Percentiles rank a stretch among this genome's conserved stretches.
Conservation (phyloP, 2,888 invertebrate genomes). For the Clusia tigrina region DNA sequence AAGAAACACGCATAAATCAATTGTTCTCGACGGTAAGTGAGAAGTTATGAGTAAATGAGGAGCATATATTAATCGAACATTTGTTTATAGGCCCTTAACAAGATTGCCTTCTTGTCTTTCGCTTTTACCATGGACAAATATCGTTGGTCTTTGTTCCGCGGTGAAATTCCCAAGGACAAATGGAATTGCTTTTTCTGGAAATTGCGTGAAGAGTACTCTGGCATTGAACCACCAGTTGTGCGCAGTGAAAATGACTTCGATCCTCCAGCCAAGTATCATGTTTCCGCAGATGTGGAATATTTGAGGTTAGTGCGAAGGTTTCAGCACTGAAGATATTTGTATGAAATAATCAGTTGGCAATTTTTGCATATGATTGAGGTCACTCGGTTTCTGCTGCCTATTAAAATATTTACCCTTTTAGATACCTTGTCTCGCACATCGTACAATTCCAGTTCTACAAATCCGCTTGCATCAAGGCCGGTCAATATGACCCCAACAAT, state of each 20-base stretch:
- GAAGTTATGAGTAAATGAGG: conserved; percentile 67
- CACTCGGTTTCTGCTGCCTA: too few relatives aligned
- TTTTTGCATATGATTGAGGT: too few relatives aligned
- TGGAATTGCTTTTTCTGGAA: conserved; percentile 92
- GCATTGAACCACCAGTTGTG: conserved; percentile 84
- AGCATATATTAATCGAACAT: conserved; percentile 16
- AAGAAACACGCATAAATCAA: conserved; percentile 78
- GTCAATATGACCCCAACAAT: conserved; percentile 77
- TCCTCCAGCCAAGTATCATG: conserved; percentile 91
- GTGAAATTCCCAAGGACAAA: conserved; percentile 75
- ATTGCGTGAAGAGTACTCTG: conserved; percentile 82
- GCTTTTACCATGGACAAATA: conserved; percentile 85
- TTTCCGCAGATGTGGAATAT: conserved; percentile 85
- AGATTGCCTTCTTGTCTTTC: conserved; percentile 78
- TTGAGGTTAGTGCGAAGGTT: conserved; percentile 67
- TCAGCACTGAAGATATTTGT: not conserved
- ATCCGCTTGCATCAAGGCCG: conserved; percentile 77
- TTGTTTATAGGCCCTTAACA: conserved; percentile 68
- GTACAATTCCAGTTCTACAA: conserved; percentile 83
- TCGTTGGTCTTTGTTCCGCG: conserved; percentile 86
- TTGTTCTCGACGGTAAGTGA: conserved; percentile 86
- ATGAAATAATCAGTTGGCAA: too few relatives aligned
- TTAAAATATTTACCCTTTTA: conserved; percentile 43
- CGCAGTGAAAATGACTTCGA: conserved; percentile 91
- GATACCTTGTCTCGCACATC: conserved; percentile 81